These are phyloP conservation scores for Maniola hyperantus DNA, from an alignment of 2,888 invertebrate species.

Conservation along the genomic window DNA sequence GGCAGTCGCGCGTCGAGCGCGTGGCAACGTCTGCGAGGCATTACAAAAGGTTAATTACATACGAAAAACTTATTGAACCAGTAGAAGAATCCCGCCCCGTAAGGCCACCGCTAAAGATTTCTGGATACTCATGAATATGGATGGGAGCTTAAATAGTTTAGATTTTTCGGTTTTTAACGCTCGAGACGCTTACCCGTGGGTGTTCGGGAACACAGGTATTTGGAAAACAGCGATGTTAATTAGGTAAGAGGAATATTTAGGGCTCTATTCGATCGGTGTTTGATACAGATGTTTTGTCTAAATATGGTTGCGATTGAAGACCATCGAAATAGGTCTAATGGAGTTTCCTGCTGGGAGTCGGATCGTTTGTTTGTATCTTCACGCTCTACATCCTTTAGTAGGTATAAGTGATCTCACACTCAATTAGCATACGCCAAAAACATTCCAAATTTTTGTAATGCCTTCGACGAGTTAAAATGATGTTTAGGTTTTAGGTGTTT, in stretches of 20 bases:
- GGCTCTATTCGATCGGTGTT: constrained; percentile 28
- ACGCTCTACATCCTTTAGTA: not conserved
- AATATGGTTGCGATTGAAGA: constrained; percentile 21
- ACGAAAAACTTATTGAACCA: constrained; percentile 63
- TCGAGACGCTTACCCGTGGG: constrained; percentile 54
- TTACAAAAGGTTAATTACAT: constrained; percentile 68
- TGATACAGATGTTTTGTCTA: constrained; percentile 32
- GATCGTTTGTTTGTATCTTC: constrained; percentile 22
- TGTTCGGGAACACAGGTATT: constrained; percentile 49
- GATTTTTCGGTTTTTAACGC: constrained; percentile 57
- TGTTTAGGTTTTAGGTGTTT: no score
- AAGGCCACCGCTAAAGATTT: constrained; percentile 71
- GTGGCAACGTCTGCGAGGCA: constrained; percentile 63
- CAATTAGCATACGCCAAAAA: not conserved
- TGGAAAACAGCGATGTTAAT: constrained; percentile 41
- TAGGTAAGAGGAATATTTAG: constrained; percentile 33
- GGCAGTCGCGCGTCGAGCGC: constrained; percentile 66
- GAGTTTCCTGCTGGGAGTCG: constrained; percentile 1
- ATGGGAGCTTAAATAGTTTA: constrained; percentile 62
- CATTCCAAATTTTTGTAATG: not conserved
- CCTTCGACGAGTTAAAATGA: not conserved
- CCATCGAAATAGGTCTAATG: constrained; percentile 4
- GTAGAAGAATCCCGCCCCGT: constrained; percentile 60
- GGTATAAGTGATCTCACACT: not conserved
- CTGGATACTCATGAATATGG: constrained; percentile 69